These are phyloP conservation scores for Cephus pulcher DNA, from an alignment of 2,888 invertebrate genomes.

Conservation along the genomic window DNA sequence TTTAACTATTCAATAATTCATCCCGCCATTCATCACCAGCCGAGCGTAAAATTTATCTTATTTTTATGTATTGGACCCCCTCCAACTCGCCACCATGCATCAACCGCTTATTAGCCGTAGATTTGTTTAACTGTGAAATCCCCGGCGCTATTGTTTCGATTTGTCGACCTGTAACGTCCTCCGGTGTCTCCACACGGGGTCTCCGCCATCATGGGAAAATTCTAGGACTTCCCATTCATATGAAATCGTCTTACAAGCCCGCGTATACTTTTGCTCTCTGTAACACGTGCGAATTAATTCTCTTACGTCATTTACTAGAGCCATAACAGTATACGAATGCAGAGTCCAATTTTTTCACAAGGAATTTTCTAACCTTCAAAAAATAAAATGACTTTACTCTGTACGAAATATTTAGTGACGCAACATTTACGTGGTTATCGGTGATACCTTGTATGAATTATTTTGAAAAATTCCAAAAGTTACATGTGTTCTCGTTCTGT, in stretches of 20 bases:
- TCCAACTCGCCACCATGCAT: constrained; percentile 51
- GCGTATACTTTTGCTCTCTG: not conserved
- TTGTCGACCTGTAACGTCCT: not conserved
- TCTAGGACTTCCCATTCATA: not conserved
- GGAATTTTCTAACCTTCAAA: not conserved
- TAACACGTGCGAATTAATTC: not conserved
- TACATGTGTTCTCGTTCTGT: not conserved
- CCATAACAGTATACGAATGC: not conserved
- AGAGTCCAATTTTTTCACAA: not conserved
- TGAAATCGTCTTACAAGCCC: not conserved
- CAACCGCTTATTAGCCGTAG: constrained; percentile 56
- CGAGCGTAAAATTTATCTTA: constrained; percentile 59
- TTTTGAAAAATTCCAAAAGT: not conserved
- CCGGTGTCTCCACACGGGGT: not conserved
- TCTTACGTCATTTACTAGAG: not conserved
- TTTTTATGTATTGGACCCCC: constrained; percentile 59
- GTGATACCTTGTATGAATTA: not conserved
- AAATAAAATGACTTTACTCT: not conserved
- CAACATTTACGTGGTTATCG: not conserved
- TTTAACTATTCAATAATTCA: constrained; percentile 62
- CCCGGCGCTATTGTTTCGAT: constrained; percentile 1
- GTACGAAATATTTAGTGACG: not conserved
- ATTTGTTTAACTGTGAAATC: constrained; percentile 49
- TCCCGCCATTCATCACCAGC: constrained; percentile 59
- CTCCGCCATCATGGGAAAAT: not conserved